phyloP scores from a whole-genome alignment of 2,113 vertebrate genomes.

The Mesoclemmys tuberculata region DNA sequence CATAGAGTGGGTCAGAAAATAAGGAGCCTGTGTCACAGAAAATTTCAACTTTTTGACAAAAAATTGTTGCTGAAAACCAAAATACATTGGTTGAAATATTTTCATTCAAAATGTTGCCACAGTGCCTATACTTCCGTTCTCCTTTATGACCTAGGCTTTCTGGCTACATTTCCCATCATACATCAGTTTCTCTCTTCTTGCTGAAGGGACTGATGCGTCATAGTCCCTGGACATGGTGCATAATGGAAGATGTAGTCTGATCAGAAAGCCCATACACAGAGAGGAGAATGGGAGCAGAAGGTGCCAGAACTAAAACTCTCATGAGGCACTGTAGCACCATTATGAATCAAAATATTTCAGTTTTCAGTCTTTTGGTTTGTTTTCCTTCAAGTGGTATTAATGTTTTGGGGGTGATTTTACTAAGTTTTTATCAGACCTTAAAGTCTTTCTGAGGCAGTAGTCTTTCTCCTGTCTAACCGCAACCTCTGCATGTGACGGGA shows the following conservation, averaged over 20 bases:
- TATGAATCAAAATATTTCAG: background rate
- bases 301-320: background rate
- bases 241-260: background rate
- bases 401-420: background rate
- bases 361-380: background rate
- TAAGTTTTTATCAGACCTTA: background rate
- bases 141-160: background rate
- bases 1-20: background rate
- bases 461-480: background rate
- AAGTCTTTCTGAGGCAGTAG: background rate
- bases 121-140: background rate
- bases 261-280: background rate
- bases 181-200: background rate
- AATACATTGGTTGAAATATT: background rate
- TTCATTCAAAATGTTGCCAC: background rate
- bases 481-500: background rate
- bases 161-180: background rate
- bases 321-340: rapidly evolving
- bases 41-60: background rate
- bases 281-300: no score
- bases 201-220: background rate
- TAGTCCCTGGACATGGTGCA: background rate
- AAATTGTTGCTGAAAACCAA: background rate
- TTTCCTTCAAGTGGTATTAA: background rate
- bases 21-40: background rate